A percentile compares a stretch with the other conserved stretches of the same genome.
Conservation (phyloP, 2,888 invertebrate genomes). For the Aspidiotus destructor region DNA sequence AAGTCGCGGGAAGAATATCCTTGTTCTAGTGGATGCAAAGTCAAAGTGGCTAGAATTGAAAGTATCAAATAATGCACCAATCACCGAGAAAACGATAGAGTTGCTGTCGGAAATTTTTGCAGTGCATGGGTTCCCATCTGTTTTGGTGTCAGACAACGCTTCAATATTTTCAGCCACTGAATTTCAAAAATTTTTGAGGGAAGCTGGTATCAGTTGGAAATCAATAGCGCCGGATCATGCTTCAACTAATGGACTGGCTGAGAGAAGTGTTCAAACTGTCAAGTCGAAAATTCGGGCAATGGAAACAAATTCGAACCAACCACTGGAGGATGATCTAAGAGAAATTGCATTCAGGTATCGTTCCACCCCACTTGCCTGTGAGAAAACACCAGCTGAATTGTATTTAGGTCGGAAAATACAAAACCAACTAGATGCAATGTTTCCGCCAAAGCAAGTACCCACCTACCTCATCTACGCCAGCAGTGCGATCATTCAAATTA, state of each 20-base stretch:
- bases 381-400: background rate
- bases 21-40: conserved; percentile 25
- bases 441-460: no score
- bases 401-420: background rate
- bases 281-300: no score
- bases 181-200: background rate
- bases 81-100: conserved; percentile 3
- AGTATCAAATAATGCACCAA: conserved; percentile 34
- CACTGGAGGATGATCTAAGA: no score
- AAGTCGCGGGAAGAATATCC: conserved; percentile 15
- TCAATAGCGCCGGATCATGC: background rate
- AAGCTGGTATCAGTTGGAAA: conserved; percentile 8
- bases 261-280: no score
- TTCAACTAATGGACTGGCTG: background rate
- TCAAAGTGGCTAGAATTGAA: conserved; percentile 28
- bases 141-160: conserved; percentile 25
- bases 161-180: conserved; percentile 7
- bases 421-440: no score
- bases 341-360: background rate
- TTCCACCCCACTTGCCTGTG: background rate
- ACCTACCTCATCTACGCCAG: no score
- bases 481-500: no score
- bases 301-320: no score
- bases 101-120: conserved; percentile 14
- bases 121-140: conserved; percentile 15